These are phyloP conservation scores for Drosophila quasianomalipes DNA, from an alignment of 2,888 invertebrate genomes.

Conservation along the genomic window DNA sequence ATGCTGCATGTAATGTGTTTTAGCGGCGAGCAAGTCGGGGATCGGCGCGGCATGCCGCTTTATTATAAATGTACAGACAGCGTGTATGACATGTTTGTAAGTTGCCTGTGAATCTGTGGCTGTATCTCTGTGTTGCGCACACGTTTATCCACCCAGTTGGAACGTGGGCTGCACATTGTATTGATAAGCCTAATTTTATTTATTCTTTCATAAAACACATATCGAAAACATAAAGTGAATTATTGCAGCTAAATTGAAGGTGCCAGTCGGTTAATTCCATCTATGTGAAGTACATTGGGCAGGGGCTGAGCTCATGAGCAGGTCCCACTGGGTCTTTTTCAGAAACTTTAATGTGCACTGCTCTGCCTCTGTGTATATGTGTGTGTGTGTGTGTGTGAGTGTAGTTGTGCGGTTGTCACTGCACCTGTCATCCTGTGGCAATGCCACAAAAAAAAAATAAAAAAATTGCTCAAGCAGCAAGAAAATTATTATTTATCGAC, in stretches of 20 bases:
- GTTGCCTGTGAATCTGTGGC: conserved; percentile 38
- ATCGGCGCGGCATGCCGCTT: conserved; percentile 62
- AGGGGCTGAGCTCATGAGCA: conserved; percentile 4
- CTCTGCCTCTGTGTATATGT: conserved; percentile 14
- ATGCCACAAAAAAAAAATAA: conserved; percentile 45
- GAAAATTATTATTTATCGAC: conserved; percentile 78
- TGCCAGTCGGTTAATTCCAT: conserved; percentile 3
- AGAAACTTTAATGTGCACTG: conserved; percentile 19
- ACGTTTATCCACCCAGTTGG: conserved; percentile 36
- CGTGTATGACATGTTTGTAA: conserved; percentile 77
- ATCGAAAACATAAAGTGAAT: neutral
- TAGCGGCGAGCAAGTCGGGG: conserved; percentile 22
- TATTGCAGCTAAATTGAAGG: conserved; percentile 1
- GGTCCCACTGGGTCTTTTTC: conserved; percentile 51
- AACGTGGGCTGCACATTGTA: conserved; percentile 2
- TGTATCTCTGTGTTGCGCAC: conserved; percentile 8
- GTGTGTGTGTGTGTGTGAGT: conserved; percentile 22
- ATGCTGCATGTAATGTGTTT: conserved; percentile 66
- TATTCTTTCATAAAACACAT: neutral
- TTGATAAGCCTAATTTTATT: conserved; percentile 14
- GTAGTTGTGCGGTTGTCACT: conserved; percentile 71
- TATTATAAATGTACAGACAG: conserved; percentile 75
- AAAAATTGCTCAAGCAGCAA: conserved; percentile 61
- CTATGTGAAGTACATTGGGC: conserved; percentile 10
- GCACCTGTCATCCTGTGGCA: conserved; percentile 76